Evolutionary conservation across 2,113 vertebrate species (phyloP).

Genomic region (Puffinus mauretanicus): DNA sequence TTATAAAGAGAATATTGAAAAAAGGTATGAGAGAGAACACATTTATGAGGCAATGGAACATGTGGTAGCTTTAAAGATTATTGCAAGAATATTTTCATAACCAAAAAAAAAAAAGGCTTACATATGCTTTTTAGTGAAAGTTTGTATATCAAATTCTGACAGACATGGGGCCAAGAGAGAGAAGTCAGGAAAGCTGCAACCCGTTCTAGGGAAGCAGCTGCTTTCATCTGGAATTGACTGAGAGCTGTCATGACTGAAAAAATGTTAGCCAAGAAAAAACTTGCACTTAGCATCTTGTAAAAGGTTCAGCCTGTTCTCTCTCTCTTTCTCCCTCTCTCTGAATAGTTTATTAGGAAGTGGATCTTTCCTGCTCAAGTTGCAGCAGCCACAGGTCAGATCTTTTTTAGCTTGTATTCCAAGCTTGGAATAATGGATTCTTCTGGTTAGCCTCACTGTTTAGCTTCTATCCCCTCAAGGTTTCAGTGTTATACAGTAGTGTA

Average conservation of each 20-base stretch:
- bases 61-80: not conserved
- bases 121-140: not conserved
- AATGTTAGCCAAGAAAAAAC: not conserved
- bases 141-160: not conserved
- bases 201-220: not conserved
- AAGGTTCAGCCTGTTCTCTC: not conserved
- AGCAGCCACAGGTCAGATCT: not conserved
- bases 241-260: not conserved
- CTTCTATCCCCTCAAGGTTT: not conserved
- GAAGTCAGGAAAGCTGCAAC: not conserved
- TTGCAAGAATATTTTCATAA: not conserved
- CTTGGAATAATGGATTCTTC: not conserved
- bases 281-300: not conserved
- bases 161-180: not conserved
- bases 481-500: not conserved
- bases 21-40: not conserved
- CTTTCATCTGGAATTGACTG: slow-evolving; percentile 27
- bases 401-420: not conserved
- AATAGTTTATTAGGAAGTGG: not conserved
- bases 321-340: not conserved
- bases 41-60: not conserved
- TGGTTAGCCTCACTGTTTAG: not conserved
- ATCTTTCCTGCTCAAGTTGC: not conserved
- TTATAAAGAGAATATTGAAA: not conserved
- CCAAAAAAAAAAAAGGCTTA: not conserved